Evolutionary conservation across 1,140 invertebrate species (phyloP), one percentile per base, ranked within the genome.

Genomic region (Drosophila orena): DNA sequence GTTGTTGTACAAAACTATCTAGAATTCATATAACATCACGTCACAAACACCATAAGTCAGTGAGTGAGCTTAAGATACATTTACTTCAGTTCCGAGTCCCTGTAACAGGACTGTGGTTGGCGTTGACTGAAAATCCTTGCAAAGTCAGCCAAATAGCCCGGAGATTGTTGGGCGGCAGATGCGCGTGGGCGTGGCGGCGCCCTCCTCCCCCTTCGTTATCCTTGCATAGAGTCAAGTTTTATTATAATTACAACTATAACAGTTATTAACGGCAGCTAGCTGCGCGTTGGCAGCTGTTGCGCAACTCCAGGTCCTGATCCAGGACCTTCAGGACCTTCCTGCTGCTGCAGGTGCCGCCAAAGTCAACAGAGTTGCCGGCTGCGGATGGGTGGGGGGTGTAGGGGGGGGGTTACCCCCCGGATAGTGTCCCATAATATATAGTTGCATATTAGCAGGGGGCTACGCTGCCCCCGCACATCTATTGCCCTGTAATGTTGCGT

Each of bases 221-320:
- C 54, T 15, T 56, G 56, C 76, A 76, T 77, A 77, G 78, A 89
- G 84, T 88, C 79, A 84, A 89, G 77, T 89, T 89, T 89, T 89
- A 89, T 89, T 89, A 89, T 89, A 89, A 89, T 89, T 89, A 89
- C 77, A 89, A 89, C 79, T 89, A 89, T 89, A 89, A 90, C 84
- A 84, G 78, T 90, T 89, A 89, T 89, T 84, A 89, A 89, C 84
- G 85, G 77, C 57, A 70, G 76, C 77, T 57, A 69, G 71, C 58
- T 62, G 37, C 53, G 30, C 65, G 53, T 20, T 46, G 65, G 27
- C 77, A 79, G 79, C 76, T 81, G 83, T 68, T 77, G 57, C 69
- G 49, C 56, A 53, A 55, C 43, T 74, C 54, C 27, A 61, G 17
- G 58, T n/a, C 37, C 58, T 14, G 37, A 50, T 62, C 34, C 17